Conservation (phyloP, 1,140 invertebrate species). For the Zaprionus vittiger region DNA sequence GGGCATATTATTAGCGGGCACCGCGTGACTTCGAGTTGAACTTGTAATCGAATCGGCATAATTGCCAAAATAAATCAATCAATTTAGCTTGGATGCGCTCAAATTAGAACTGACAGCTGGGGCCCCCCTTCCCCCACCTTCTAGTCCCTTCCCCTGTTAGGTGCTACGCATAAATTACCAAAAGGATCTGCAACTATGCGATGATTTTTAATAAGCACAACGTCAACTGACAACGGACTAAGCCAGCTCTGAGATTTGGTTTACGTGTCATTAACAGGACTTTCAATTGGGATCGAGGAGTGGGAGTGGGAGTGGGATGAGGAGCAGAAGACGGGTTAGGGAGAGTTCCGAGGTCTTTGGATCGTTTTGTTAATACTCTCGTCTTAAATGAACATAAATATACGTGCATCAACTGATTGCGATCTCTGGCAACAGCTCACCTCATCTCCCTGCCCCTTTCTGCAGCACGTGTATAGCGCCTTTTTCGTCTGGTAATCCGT, state of each 20-base stretch:
- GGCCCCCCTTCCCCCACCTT: constrained; percentile 1
- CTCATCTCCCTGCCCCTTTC: neutral
- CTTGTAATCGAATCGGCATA: constrained; percentile 82
- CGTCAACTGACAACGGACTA: constrained; percentile 3
- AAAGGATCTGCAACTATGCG: constrained; percentile 17
- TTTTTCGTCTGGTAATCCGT: constrained; percentile 61
- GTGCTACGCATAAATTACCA: constrained; percentile 60
- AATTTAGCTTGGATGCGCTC: constrained; percentile 66
- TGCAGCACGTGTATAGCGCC: constrained; percentile 55
- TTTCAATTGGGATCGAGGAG: constrained; percentile 6
- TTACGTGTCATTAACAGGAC: constrained; percentile 67
- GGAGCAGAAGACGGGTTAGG: neutral
- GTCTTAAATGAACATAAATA: constrained; percentile 74
- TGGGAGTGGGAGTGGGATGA: too few relatives aligned
- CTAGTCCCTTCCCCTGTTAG: constrained; percentile 16
- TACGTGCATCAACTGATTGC: constrained; percentile 56
- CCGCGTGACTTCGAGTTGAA: constrained; percentile 71
- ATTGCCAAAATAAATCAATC: constrained; percentile 83
- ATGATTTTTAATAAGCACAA: constrained; percentile 46
- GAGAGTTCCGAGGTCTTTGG: constrained; percentile 14
- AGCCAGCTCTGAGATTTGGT: constrained; percentile 61
- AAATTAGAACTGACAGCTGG: constrained; percentile 73
- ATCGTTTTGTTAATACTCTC: constrained; percentile 36
- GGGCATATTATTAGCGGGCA: constrained; percentile 77
- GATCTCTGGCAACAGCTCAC: constrained; percentile 46